Conservation (phyloP, 1,140 invertebrate genomes). For the Drosophila takahashii region DNA sequence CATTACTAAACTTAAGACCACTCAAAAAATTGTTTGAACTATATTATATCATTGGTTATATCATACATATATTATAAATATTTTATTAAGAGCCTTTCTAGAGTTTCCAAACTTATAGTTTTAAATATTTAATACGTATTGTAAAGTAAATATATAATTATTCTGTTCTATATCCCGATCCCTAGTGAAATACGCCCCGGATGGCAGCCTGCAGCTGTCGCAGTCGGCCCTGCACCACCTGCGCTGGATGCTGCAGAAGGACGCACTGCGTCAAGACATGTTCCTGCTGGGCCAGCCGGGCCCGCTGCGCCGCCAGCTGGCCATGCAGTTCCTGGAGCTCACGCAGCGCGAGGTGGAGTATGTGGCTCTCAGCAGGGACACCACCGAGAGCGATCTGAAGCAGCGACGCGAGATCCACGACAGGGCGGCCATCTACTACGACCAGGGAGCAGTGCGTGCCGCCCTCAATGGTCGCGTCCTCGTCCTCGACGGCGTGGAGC, state of each 20-base stretch:
- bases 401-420: constrained; percentile 96
- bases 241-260: constrained; percentile 98
- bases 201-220: constrained; percentile 85
- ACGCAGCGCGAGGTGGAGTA: constrained; percentile 96
- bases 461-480: constrained; percentile 95
- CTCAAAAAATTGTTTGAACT: no score
- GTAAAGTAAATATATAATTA: not conserved
- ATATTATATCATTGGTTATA: no score
- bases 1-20: no score
- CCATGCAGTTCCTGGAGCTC: constrained; percentile 94
- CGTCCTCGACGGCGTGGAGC: constrained; percentile 98
- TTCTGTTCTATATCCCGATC: not conserved
- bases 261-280: constrained; percentile 96
- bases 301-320: constrained; percentile 89
- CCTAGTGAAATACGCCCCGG: constrained; percentile 85
- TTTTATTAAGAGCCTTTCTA: no score
- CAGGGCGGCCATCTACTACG: constrained; percentile 95
- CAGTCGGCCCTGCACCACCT: constrained; percentile 93
- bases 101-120: no score
- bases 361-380: constrained; percentile 96
- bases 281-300: constrained; percentile 97
- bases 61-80: no score
- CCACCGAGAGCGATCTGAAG: constrained; percentile 98
- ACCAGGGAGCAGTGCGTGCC: constrained; percentile 97
- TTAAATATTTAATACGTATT: no score